These are phyloP conservation scores for Latrodectus hesperus DNA, from an alignment of 2,888 invertebrate genomes.

Conservation along the genomic window DNA sequence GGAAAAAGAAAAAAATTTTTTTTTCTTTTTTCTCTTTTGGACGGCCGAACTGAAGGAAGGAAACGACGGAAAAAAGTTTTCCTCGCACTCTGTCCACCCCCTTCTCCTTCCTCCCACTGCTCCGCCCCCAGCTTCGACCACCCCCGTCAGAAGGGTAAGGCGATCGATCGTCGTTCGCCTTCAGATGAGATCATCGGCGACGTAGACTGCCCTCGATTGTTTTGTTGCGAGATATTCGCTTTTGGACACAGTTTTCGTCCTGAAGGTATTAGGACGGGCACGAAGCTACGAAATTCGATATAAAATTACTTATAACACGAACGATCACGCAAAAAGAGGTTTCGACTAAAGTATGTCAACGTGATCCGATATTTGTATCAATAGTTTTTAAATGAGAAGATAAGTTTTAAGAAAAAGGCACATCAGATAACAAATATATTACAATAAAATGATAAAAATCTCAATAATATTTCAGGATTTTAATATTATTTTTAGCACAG, in stretches of 20 bases:
- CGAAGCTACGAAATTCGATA: no score
- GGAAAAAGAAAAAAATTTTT: constrained; percentile 3
- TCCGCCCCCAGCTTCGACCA: constrained; percentile 10
- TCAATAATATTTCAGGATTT: no score
- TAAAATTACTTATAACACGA: no score
- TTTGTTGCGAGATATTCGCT: constrained; percentile 21
- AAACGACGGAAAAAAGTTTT: constrained; percentile 67
- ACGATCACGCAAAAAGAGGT: no score
- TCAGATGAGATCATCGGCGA: constrained; percentile 61
- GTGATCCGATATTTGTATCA: no score
- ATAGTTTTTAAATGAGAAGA: no score
- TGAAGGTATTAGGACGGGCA: no score
- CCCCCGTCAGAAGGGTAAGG: constrained; percentile 23
- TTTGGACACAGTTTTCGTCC: background rate
- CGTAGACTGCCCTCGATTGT: constrained; percentile 42
- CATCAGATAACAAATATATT: no score
- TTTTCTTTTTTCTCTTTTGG: constrained; percentile 19
- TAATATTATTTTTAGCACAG: no score
- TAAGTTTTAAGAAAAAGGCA: no score
- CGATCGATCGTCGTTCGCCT: constrained; percentile 26
- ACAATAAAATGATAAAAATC: no score
- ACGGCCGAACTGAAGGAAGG: constrained; percentile 55
- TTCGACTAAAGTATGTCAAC: no score
- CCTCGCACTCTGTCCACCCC: constrained; percentile 44
- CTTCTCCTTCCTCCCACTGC: constrained; percentile 6